Conservation (phyloP, 2,797 vertebrate species). For the Sphenodon punctatus region DNA sequence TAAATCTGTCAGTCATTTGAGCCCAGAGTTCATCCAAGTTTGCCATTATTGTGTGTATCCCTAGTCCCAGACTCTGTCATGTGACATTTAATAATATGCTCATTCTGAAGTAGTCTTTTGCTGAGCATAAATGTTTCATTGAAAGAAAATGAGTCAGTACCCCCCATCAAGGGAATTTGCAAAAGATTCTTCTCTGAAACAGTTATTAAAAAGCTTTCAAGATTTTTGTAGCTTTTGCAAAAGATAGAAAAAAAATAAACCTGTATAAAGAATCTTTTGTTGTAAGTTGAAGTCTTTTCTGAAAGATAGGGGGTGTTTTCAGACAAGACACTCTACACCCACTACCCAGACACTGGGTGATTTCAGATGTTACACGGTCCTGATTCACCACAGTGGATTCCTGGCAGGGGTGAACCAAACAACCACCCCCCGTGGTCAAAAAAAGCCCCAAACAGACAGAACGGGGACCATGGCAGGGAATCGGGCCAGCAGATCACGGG, state of each 20-base stretch:
- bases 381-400: too few relatives aligned
- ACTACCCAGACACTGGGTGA: too few relatives aligned
- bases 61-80: not conserved
- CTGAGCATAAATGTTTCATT: not conserved
- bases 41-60: not conserved
- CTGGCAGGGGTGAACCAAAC: too few relatives aligned
- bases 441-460: too few relatives aligned
- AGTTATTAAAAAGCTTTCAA: conserved; percentile 24
- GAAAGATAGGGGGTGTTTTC: too few relatives aligned
- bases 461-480: too few relatives aligned
- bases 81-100: not conserved
- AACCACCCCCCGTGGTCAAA: too few relatives aligned
- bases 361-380: too few relatives aligned
- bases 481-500: too few relatives aligned
- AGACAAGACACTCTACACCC: too few relatives aligned
- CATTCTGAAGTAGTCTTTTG: not conserved
- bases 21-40: not conserved
- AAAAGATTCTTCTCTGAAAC: conserved; percentile 2
- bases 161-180: conserved; percentile 1
- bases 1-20: not conserved
- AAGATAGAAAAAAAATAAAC: conserved; percentile 21
- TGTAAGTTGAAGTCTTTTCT: not conserved
- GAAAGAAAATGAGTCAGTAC: not conserved
- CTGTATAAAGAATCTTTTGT: conserved; percentile 25
- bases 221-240: not conserved